These are phyloP conservation scores for Promerops cafer DNA, from an alignment of 2,113 vertebrate genomes.

Conservation along the genomic window DNA sequence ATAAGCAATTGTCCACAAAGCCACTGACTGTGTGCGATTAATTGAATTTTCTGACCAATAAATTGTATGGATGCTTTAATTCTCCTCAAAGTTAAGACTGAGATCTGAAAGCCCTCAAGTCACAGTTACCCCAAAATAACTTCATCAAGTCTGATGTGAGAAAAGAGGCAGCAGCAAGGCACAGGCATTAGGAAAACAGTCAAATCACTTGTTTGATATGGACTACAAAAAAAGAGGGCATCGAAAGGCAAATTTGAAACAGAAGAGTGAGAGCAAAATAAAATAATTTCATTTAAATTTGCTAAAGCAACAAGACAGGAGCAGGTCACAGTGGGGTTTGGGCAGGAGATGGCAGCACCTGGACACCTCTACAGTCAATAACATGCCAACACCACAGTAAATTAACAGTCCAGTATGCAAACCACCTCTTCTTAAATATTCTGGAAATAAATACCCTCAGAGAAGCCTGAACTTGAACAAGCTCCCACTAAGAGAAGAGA, in stretches of 20 bases:
- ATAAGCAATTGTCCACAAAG: neutral
- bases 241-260: neutral
- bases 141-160: neutral
- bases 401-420: neutral
- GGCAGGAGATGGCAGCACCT: constrained; percentile 22
- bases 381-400: neutral
- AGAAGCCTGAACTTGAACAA: neutral
- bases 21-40: neutral
- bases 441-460: neutral
- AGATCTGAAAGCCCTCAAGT: neutral
- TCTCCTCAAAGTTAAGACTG: neutral
- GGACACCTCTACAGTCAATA: neutral
- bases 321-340: neutral
- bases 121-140: neutral
- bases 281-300: neutral
- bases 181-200: neutral
- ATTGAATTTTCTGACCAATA: neutral
- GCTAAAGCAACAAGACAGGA: neutral
- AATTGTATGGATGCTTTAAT: neutral
- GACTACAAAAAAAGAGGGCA: neutral
- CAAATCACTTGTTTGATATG: neutral
- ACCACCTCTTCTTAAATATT: neutral
- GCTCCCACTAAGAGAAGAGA: neutral
- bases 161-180: neutral
- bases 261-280: neutral